These are phyloP conservation scores for Hydrocynus forskahlii DNA, from an alignment of 2,797 vertebrate species.

Conservation along the genomic window DNA sequence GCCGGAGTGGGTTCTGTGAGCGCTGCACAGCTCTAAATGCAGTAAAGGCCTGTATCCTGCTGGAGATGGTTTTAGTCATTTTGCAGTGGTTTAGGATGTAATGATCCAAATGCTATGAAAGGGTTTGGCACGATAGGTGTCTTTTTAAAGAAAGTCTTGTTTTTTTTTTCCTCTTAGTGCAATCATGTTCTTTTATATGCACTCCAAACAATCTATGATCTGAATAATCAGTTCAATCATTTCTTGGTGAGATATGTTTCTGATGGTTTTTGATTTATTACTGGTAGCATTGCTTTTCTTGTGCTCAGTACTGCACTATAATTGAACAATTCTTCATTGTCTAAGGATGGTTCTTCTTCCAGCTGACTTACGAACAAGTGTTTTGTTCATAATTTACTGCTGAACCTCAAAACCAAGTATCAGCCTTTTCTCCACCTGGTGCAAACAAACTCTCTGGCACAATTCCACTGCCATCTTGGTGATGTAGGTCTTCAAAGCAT, in stretches of 20 bases:
- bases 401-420: conserved; percentile 15
- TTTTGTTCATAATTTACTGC: conserved; percentile 20
- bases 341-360: neutral
- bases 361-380: neutral
- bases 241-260: neutral
- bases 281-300: neutral
- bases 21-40: neutral
- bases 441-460: conserved; percentile 65
- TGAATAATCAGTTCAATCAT: neutral
- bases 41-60: neutral
- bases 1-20: conserved; percentile 18
- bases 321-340: neutral
- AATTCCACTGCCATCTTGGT: conserved; percentile 67
- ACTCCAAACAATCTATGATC: neutral
- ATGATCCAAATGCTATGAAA: neutral
- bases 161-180: too few species aligned
- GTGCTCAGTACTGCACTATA: neutral
- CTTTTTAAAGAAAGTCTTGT: too few species aligned
- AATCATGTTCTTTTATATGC: too few species aligned
- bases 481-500: conserved; percentile 82
- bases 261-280: too few species aligned
- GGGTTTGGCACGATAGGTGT: neutral
- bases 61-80: neutral
- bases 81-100: neutral
- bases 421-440: conserved; percentile 63